Evolutionary conservation across 35 echinoderm and acorn worm species (phyloP).

Genomic region (Heliocidaris tuberculata): DNA sequence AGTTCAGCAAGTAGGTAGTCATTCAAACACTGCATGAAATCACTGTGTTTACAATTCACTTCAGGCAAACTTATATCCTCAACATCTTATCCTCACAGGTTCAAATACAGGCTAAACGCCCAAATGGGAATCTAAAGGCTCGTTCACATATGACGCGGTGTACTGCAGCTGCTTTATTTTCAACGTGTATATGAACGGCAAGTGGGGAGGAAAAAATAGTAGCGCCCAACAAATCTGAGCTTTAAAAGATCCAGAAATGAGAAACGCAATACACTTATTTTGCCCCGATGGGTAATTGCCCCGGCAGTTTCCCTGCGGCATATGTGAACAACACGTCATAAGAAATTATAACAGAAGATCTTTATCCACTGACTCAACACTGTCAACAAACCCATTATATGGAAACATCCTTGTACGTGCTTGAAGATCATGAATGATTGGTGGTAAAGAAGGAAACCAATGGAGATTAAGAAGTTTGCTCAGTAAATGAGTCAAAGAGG

Average conservation of each 20-base stretch:
- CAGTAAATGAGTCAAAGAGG: constrained; percentile 2
- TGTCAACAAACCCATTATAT: not conserved
- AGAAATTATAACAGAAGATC: not conserved
- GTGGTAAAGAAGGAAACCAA: constrained; percentile 10
- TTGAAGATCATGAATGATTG: not conserved
- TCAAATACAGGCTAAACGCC: not conserved
- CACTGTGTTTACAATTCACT: not conserved
- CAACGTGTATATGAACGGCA: no score
- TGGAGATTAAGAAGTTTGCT: not conserved
- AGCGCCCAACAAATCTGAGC: no score
- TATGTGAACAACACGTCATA: no score
- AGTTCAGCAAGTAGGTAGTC: not conserved
- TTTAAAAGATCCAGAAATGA: no score
- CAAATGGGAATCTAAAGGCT: not conserved
- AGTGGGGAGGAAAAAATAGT: no score
- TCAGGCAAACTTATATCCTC: not conserved
- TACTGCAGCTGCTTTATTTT: no score
- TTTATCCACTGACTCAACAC: not conserved
- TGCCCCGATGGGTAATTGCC: no score
- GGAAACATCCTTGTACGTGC: not conserved
- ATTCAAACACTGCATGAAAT: not conserved
- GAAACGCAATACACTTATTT: no score
- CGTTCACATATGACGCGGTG: no score
- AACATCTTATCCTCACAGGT: not conserved
- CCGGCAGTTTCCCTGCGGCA: no score